Conservation (phyloP, 2,113 vertebrate genomes). For the pig (Sus scrofa) region T2T-Sscrofa CM000827.6:44814501-44815000, state of each 20-base stretch:
- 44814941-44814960: not conserved
- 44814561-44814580: too few relatives aligned
- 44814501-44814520: not conserved
- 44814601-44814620: not conserved
- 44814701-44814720: constrained; percentile 63
- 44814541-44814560: not conserved
- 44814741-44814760: constrained; percentile 14
- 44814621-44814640: not conserved
- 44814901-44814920: not conserved
- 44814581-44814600: not conserved
- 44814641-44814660: not conserved
- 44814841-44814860: not conserved
- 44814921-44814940: not conserved
- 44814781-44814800: not conserved
- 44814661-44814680: not conserved
- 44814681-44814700: constrained; percentile 33
- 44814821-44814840: not conserved
- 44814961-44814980: not conserved
- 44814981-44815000: not conserved
- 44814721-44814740: not conserved
- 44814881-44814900: not conserved
- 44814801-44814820: not conserved
- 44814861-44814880: not conserved
- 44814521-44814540: not conserved
- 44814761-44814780: not conserved